Percentiles rank a stretch among this genome's conserved stretches.
These are phyloP conservation scores for Anastrepha obliqua DNA, from an alignment of 1,140 invertebrate genomes.

Conservation along the genomic window DNA sequence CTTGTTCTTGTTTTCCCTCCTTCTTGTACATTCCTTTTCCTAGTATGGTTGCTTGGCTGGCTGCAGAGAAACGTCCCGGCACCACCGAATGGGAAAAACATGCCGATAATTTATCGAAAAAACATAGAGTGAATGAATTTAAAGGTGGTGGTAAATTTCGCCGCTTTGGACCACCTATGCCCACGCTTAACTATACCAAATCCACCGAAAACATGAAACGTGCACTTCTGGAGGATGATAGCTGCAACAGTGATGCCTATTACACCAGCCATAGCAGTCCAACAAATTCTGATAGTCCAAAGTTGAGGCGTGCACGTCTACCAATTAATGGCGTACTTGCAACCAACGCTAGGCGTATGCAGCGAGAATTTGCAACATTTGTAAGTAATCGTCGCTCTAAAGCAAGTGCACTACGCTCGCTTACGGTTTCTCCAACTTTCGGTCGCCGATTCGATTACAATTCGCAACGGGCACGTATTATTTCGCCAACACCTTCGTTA, in stretches of 20 bases:
- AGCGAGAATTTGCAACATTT: conserved; percentile 67
- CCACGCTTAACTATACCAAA: background rate
- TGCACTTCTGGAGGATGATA: conserved; percentile 28
- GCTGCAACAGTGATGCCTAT: conserved; percentile 59
- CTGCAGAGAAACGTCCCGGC: conserved; percentile 61
- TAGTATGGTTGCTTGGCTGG: conserved; percentile 26
- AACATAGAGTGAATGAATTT: conserved; percentile 66
- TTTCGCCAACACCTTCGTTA: conserved; percentile 56
- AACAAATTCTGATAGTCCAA: conserved; percentile 65
- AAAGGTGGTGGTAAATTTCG: conserved; percentile 54
- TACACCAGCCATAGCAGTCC: conserved; percentile 64
- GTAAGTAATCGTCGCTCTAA: conserved; percentile 60
- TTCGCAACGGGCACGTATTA: conserved; percentile 65
- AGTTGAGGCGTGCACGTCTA: conserved; percentile 10
- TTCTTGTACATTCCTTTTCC: background rate
- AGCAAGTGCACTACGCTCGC: conserved; percentile 53
- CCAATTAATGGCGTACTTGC: conserved; percentile 46
- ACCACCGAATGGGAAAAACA: conserved; percentile 72
- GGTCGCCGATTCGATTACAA: conserved; percentile 67
- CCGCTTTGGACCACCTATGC: conserved; percentile 14
- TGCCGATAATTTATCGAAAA: conserved; percentile 67
- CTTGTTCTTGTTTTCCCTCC: no score
- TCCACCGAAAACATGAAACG: background rate
- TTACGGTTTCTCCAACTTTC: conserved; percentile 62
- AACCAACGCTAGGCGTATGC: conserved; percentile 57